A percentile compares a stretch with the other conserved stretches of the same genome.
These are phyloP conservation scores for Acronicta aceris DNA, from an alignment of 2,888 invertebrate genomes.

Conservation along the genomic window DNA sequence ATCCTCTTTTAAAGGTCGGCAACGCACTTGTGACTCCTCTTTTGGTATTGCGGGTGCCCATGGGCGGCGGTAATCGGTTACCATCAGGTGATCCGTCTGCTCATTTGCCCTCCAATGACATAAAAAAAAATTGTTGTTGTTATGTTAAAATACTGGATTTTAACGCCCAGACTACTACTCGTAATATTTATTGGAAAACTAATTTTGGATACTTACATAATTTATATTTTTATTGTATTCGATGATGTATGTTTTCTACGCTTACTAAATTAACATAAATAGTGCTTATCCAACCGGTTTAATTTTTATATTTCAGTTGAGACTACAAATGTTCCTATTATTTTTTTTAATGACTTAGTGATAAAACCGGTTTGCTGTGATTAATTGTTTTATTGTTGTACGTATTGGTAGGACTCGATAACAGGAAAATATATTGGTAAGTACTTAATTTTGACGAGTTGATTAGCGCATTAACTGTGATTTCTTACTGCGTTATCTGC, in stretches of 20 bases:
- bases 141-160: no score
- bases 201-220: not conserved
- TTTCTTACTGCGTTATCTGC: not conserved
- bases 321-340: slow-evolving; percentile 7
- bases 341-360: slow-evolving; percentile 16
- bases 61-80: no score
- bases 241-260: not conserved
- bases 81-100: no score
- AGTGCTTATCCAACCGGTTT: slow-evolving; percentile 6
- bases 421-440: slow-evolving; percentile 10
- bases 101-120: no score
- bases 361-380: slow-evolving; percentile 26
- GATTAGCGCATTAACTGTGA: not conserved
- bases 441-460: not conserved
- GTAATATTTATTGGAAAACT: not conserved
- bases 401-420: slow-evolving; percentile 9
- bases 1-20: no score
- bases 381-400: slow-evolving; percentile 32
- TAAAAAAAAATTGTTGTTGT: no score
- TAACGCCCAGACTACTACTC: no score
- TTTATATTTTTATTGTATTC: slow-evolving; percentile 16
- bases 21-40: no score
- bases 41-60: no score
- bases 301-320: slow-evolving; percentile 6
- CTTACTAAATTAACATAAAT: slow-evolving; percentile 7